phyloP scores from a whole-genome alignment of 2,888 invertebrate species.

The Temnothorax ravouxi region DNA sequence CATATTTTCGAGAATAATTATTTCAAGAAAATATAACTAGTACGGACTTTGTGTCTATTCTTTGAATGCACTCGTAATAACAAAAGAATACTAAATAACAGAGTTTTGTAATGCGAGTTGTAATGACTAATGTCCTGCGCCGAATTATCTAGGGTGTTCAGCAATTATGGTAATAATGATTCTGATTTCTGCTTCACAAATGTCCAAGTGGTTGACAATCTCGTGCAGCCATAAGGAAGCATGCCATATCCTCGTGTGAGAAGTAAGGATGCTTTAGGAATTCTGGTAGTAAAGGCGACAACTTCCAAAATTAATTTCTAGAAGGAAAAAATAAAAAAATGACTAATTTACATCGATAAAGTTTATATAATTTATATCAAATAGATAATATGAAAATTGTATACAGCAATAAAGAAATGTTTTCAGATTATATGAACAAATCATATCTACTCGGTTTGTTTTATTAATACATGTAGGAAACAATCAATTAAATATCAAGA shows the following conservation, averaged over 20 bases:
- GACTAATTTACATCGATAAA: background rate
- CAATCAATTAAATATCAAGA: background rate
- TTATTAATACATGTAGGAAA: background rate
- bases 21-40: background rate
- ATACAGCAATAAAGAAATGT: background rate
- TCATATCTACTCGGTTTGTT: background rate
- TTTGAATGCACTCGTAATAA: conserved; percentile 62
- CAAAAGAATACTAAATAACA: conserved; percentile 74
- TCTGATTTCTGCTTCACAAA: conserved; percentile 72
- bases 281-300: conserved; percentile 89
- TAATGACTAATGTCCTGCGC: conserved; percentile 68
- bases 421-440: background rate
- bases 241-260: conserved; percentile 91
- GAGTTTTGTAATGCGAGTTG: no score
- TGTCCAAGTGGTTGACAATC: conserved; percentile 77
- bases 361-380: conserved; percentile 12
- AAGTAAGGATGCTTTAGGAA: conserved; percentile 90
- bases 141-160: conserved; percentile 63
- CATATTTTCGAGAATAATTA: background rate
- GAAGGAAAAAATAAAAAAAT: conserved; percentile 64
- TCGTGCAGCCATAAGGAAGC: conserved; percentile 90
- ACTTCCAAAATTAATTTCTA: conserved; percentile 89
- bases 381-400: background rate
- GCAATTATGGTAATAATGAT: conserved; percentile 78
- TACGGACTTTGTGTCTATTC: background rate